phyloP scores from a whole-genome alignment of 2,797 vertebrate species.

The Micropoecilia bifurca region DNA sequence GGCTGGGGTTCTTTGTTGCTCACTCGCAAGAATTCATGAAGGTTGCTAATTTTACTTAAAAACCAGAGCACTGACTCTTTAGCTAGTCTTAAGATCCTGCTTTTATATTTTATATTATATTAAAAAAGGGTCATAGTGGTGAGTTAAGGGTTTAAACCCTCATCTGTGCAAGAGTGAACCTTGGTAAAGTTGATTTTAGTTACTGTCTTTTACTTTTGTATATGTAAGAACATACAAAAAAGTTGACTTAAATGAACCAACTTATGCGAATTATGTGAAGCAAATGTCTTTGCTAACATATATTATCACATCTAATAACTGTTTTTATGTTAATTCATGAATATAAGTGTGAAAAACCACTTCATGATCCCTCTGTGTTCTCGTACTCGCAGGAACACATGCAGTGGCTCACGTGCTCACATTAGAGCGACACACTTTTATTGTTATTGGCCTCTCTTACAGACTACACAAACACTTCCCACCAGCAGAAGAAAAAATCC shows the following conservation, averaged over 20 bases:
- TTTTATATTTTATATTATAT: neutral
- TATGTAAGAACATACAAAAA: neutral
- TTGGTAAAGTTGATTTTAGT: neutral
- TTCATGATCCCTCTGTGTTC: neutral
- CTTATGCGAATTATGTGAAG: neutral
- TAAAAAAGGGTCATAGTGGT: neutral
- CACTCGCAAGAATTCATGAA: neutral
- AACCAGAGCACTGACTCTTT: neutral
- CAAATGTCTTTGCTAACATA: neutral
- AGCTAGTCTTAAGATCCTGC: neutral
- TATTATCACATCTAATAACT: neutral
- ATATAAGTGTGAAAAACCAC: neutral
- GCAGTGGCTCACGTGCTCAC: neutral
- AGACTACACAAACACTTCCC: neutral
- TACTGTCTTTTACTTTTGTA: neutral
- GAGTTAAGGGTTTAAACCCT: neutral
- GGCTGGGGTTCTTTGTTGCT: neutral
- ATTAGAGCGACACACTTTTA: conserved; percentile 24
- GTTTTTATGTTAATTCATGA: neutral
- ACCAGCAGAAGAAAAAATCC: neutral
- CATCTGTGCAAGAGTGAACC: too few species aligned
- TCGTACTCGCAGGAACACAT: neutral
- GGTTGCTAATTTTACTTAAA: neutral
- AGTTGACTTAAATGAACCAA: neutral
- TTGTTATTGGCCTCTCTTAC: neutral